Evolutionary conservation across 2,888 invertebrate genomes (phyloP).

Genomic region (Hipparchia semele): DNA sequence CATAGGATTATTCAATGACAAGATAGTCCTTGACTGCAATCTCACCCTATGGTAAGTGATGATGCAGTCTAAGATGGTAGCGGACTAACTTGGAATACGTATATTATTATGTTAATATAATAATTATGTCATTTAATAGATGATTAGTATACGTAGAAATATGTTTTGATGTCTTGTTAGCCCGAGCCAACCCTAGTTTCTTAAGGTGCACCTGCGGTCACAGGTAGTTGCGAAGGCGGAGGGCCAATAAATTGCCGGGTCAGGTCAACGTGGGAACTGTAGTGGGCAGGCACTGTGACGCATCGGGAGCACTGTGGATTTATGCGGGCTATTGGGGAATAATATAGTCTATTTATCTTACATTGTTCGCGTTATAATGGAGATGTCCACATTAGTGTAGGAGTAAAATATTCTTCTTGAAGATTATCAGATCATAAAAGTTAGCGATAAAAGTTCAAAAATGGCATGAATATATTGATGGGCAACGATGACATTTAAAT

Average conservation of each 20-base stretch:
- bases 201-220: constrained; percentile 77
- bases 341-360: constrained; percentile 2
- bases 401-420: not conserved
- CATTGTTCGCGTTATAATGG: not conserved
- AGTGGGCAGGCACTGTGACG: constrained; percentile 68
- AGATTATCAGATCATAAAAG: too few relatives aligned
- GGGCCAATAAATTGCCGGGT: constrained; percentile 77
- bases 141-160: not conserved
- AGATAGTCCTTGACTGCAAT: too few relatives aligned
- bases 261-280: constrained; percentile 80
- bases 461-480: not conserved
- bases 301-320: constrained; percentile 32
- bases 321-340: constrained; percentile 32
- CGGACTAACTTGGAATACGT: too few relatives aligned
- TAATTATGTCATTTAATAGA: not conserved
- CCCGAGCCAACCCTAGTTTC: constrained; percentile 62
- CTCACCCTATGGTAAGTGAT: too few relatives aligned
- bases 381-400: not conserved
- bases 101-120: too few relatives aligned
- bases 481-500: not conserved
- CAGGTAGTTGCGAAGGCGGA: constrained; percentile 70
- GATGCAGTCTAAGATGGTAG: too few relatives aligned
- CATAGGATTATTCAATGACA: too few relatives aligned
- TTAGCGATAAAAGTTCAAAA: too few relatives aligned
- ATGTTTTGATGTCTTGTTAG: not conserved